A percentile compares a stretch with the other conserved stretches of the same genome.
Evolutionary conservation across 2,888 invertebrate species (phyloP).

Genomic region (Hemaris fuciformis): DNA sequence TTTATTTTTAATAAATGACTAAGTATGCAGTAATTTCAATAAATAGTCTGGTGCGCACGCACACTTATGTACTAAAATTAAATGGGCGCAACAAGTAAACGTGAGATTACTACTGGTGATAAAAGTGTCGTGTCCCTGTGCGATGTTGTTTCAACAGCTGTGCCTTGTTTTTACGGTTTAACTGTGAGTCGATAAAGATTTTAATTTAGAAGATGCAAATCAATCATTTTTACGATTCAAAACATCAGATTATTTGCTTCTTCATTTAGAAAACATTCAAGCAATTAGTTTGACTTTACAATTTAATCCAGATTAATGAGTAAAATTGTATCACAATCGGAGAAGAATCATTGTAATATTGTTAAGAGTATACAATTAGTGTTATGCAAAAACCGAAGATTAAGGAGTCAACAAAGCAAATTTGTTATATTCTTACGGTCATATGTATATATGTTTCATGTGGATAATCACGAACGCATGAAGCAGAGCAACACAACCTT

Average conservation of each 20-base stretch:
- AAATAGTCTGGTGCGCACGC: constrained; percentile 20
- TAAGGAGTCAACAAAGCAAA: background rate
- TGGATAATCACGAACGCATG: background rate
- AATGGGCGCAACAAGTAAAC: constrained; percentile 21
- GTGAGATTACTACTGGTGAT: constrained; percentile 24
- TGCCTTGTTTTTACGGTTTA: constrained; percentile 31
- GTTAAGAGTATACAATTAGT: no score
- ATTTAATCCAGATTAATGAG: constrained; percentile 9
- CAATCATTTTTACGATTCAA: constrained; percentile 31
- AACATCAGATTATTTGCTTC: constrained; percentile 7
- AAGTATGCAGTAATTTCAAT: constrained; percentile 25
- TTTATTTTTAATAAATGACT: constrained; percentile 41
- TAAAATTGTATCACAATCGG: no score
- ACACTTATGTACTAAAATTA: constrained; percentile 25
- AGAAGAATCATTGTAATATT: no score
- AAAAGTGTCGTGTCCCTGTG: constrained; percentile 29
- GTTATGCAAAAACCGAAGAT: no score
- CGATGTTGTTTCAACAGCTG: constrained; percentile 27
- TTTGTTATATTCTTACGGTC: background rate
- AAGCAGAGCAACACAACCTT: background rate
- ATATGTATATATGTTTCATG: background rate
- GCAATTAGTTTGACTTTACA: constrained; percentile 9
- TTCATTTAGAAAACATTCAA: background rate
- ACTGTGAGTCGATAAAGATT: constrained; percentile 22
- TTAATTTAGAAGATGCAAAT: constrained; percentile 34